A percentile compares a stretch with the other conserved stretches of the same genome.
phyloP scores from a whole-genome alignment of 1,140 invertebrate species.

The Magallana ariakensis region DNA sequence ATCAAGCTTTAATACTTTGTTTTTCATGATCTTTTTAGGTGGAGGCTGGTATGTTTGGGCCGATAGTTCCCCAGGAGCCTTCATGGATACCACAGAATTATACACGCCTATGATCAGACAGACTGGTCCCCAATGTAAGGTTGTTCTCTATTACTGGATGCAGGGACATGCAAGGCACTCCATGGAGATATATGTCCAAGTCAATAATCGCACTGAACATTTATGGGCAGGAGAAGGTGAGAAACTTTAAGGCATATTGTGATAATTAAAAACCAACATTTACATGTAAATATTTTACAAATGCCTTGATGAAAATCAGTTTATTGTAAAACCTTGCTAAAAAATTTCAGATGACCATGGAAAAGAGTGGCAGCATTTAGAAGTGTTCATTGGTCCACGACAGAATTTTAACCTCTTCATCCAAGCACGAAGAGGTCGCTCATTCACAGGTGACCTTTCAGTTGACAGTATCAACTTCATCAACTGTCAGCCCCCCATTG shows the following conservation, averaged over 20 bases:
- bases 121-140: slow-evolving; percentile 70
- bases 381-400: slow-evolving; percentile 66
- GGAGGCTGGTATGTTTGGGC: slow-evolving; percentile 67
- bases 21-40: neutral
- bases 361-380: slow-evolving; percentile 61
- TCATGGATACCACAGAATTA: slow-evolving; percentile 61
- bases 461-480: slow-evolving; percentile 70
- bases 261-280: too few relatives aligned
- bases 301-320: neutral
- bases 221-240: slow-evolving; percentile 58
- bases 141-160: slow-evolving; percentile 71
- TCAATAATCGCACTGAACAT: slow-evolving; percentile 51
- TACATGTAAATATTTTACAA: neutral
- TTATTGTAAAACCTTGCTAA: neutral
- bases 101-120: slow-evolving; percentile 63
- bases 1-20: neutral
- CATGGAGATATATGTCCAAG: slow-evolving; percentile 63
- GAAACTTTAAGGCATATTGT: neutral
- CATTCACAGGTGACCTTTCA: slow-evolving; percentile 65
- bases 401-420: slow-evolving; percentile 58
- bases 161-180: slow-evolving; percentile 63
- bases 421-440: slow-evolving; percentile 61
- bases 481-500: slow-evolving; percentile 62
- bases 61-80: slow-evolving; percentile 61
- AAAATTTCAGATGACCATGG: slow-evolving; percentile 57